A percentile compares a stretch with the other conserved stretches of the same genome.
phyloP scores from a whole-genome alignment of 2,888 invertebrate species.

The Drosophila lutescens region DNA sequence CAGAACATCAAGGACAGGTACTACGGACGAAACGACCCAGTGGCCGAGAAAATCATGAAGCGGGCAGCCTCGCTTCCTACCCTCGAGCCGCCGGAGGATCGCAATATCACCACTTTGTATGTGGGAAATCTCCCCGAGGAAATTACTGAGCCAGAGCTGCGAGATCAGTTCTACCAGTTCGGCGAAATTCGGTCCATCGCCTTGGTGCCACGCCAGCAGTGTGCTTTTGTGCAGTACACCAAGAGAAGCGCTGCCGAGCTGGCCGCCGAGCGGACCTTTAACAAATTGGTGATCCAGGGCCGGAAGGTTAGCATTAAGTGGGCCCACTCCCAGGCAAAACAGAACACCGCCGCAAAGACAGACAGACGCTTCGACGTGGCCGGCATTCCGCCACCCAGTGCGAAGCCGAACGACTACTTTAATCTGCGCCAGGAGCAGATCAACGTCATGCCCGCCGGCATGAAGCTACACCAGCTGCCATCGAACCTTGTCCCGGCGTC shows the following conservation, averaged over 20 bases:
- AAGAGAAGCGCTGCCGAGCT: slow-evolving; percentile 94
- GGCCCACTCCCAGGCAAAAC: slow-evolving; percentile 96
- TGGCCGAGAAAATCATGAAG: slow-evolving; percentile 95
- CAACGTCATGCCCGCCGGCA: slow-evolving; percentile 84
- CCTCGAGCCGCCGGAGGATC: slow-evolving; percentile 97
- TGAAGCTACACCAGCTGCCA: slow-evolving; percentile 84
- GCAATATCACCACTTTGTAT: slow-evolving; percentile 97
- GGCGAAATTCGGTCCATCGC: slow-evolving; percentile 98
- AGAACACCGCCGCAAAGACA: slow-evolving; percentile 85
- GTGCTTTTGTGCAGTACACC: slow-evolving; percentile 98
- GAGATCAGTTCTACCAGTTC: slow-evolving; percentile 99
- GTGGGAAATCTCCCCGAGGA: slow-evolving; percentile 97
- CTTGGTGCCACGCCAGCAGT: slow-evolving; percentile 95
- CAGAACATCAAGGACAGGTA: slow-evolving; percentile 96
- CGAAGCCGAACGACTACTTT: slow-evolving; percentile 87
- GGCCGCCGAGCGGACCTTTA: slow-evolving; percentile 98
- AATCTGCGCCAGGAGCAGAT: slow-evolving; percentile 85
- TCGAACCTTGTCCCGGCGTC: slow-evolving; percentile 82
- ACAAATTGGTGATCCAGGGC: slow-evolving; percentile 93
- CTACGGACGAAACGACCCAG: slow-evolving; percentile 96
- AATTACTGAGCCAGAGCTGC: slow-evolving; percentile 94
- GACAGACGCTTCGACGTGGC: slow-evolving; percentile 88
- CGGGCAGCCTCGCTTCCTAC: slow-evolving; percentile 96
- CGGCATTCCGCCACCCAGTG: slow-evolving; percentile 89
- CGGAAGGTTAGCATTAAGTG: slow-evolving; percentile 98